Percentiles rank a stretch among this genome's conserved stretches.
Conservation (phyloP, 2,888 invertebrate species). For the Tillus elongatus region DNA sequence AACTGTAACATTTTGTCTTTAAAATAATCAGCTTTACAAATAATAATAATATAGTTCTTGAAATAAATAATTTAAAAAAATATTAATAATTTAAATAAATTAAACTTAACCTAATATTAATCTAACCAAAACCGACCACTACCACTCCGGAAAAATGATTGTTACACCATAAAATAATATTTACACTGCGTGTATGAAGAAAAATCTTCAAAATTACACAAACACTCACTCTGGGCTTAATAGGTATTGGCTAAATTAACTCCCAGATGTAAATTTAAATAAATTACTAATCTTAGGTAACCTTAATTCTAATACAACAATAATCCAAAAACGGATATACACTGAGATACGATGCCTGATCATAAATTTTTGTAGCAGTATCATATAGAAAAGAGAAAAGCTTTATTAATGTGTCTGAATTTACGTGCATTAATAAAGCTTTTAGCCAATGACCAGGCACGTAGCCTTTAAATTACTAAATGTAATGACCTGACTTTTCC, state of each 20-base stretch:
- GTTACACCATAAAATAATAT: conserved; percentile 10
- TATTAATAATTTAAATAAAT: conserved; percentile 13
- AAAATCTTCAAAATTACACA: too few relatives aligned
- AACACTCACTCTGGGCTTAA: too few relatives aligned
- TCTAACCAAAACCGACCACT: conserved; percentile 25
- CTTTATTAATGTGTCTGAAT: conserved; percentile 16
- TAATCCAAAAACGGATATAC: conserved; percentile 23
- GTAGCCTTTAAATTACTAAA: conserved; percentile 19
- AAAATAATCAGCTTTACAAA: too few relatives aligned
- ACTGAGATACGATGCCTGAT: conserved; percentile 29
- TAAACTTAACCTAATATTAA: conserved; percentile 13
- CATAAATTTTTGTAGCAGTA: conserved; percentile 24
- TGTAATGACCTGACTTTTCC: conserved; percentile 8
- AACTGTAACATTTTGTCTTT: too few relatives aligned
- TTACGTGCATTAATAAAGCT: conserved; percentile 17
- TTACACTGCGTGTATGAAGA: conserved; percentile 16
- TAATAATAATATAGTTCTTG: too few relatives aligned
- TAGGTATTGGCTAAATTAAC: too few relatives aligned
- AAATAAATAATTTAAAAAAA: too few relatives aligned
- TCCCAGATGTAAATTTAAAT: too few relatives aligned
- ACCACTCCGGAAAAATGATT: conserved; percentile 13
- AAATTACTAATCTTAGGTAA: too few relatives aligned
- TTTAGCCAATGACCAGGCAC: conserved; percentile 21
- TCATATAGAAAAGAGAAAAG: conserved; percentile 16
- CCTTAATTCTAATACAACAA: conserved; percentile 22